A percentile compares a stretch with the other conserved stretches of the same genome.
Conservation (phyloP, 1,140 invertebrate species). For the Rhyzopertha dominica region DNA sequence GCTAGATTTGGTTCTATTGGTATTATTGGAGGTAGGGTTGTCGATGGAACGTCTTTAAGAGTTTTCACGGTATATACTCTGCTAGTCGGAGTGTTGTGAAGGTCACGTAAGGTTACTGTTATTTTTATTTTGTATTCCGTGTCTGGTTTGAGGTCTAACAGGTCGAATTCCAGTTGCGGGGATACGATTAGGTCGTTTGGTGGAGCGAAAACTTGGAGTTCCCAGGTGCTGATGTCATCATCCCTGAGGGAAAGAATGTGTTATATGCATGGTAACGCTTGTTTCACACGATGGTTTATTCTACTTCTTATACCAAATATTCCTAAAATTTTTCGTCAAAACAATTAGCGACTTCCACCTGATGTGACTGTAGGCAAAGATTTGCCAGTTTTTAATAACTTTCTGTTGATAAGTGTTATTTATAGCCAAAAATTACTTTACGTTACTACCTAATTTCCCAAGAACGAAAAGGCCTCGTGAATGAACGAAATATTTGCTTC, state of each 20-base stretch:
- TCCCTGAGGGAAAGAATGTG: constrained; percentile 48
- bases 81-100: constrained; percentile 68
- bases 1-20: constrained; percentile 66
- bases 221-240: constrained; percentile 67
- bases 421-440: too few relatives aligned
- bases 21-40: constrained; percentile 60
- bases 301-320: too few relatives aligned
- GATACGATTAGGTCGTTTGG: constrained; percentile 77
- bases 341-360: too few relatives aligned
- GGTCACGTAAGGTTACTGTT: constrained; percentile 64
- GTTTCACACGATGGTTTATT: too few relatives aligned
- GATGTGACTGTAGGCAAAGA: too few relatives aligned
- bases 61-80: constrained; percentile 68
- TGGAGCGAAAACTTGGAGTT: constrained; percentile 78
- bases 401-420: too few relatives aligned
- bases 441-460: too few relatives aligned
- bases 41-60: constrained; percentile 44
- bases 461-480: too few relatives aligned
- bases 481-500: too few relatives aligned
- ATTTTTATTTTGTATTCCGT: constrained; percentile 79
- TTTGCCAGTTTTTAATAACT: too few relatives aligned
- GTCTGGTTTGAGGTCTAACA: constrained; percentile 68
- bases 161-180: constrained; percentile 74
- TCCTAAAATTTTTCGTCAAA: too few relatives aligned
- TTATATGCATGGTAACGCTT: too few relatives aligned